Evolutionary conservation across 2,797 vertebrate genomes (phyloP).

Genomic region (Calcarius lapponicus): DNA sequence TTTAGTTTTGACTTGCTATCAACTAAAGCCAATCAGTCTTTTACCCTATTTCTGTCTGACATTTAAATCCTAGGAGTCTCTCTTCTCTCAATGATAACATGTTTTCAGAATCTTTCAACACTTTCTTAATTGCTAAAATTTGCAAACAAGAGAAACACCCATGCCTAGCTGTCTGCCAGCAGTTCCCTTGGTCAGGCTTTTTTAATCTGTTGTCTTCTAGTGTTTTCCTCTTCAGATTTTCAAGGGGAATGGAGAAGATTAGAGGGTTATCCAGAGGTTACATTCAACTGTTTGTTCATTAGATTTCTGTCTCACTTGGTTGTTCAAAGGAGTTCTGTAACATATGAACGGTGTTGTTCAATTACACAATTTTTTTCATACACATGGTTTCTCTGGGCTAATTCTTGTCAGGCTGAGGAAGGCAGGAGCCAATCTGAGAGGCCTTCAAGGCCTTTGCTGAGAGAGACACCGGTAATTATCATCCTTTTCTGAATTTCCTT

Average conservation of each 20-base stretch:
- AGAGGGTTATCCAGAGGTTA: slow-evolving; percentile 34
- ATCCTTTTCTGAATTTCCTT: not conserved
- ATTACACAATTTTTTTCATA: not conserved
- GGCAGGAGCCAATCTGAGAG: not conserved
- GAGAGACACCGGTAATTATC: not conserved
- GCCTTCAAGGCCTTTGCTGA: slow-evolving; percentile 14
- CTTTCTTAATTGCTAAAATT: slow-evolving; percentile 59
- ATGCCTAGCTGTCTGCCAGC: not conserved
- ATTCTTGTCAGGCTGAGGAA: not conserved
- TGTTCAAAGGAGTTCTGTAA: slow-evolving; percentile 15
- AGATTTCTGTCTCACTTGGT: slow-evolving; percentile 22
- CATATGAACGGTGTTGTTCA: not conserved
- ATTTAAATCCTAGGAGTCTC: not conserved
- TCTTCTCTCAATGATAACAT: slow-evolving; percentile 29
- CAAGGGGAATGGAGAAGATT: slow-evolving; percentile 18
- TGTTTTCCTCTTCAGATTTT: slow-evolving; percentile 24
- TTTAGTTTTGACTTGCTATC: not conserved
- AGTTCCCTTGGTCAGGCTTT: not conserved
- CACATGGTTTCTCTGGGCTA: not conserved
- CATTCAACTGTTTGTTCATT: not conserved
- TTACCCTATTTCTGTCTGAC: not conserved
- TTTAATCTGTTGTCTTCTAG: slow-evolving; percentile 21
- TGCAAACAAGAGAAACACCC: slow-evolving; percentile 13
- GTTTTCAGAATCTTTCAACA: slow-evolving; percentile 60
- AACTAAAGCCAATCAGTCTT: not conserved